These are phyloP conservation scores for Taenioides sp. DNA, from an alignment of 2,797 vertebrate species.

Conservation along the genomic window DNA sequence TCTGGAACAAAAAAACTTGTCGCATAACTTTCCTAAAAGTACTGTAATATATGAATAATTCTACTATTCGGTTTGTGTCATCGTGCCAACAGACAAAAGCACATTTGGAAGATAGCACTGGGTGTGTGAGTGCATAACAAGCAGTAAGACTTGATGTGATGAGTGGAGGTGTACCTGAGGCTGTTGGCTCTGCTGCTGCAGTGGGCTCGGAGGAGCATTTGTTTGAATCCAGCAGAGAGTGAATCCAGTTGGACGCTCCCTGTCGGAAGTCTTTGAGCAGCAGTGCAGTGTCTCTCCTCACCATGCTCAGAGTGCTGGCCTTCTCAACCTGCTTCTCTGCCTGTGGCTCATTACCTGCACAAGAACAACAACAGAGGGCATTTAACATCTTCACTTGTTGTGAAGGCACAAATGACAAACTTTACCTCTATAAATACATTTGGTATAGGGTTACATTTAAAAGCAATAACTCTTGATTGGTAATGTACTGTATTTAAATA, in stretches of 20 bases:
- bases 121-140: background rate
- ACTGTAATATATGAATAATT: no score
- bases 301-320: conserved; percentile 79
- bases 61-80: no score
- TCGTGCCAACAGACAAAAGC: no score
- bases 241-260: conserved; percentile 88
- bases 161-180: conserved; percentile 47
- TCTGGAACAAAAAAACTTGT: no score
- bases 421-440: background rate
- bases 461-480: background rate
- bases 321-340: conserved; percentile 80
- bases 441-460: background rate
- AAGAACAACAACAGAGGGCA: background rate
- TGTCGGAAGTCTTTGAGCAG: conserved; percentile 83
- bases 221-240: conserved; percentile 81
- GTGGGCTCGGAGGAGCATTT: conserved; percentile 41
- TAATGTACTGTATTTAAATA: background rate
- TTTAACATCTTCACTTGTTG: background rate
- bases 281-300: conserved; percentile 83
- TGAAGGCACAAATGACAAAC: background rate
- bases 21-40: no score
- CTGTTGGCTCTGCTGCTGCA: conserved; percentile 44
- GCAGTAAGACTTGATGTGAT: conserved; percentile 11
- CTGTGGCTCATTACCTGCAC: conserved; percentile 69
- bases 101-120: background rate